A percentile compares a stretch with the other conserved stretches of the same genome.
phyloP scores from a whole-genome alignment of 2,888 invertebrate genomes.

The Microctonus brassicae region DNA sequence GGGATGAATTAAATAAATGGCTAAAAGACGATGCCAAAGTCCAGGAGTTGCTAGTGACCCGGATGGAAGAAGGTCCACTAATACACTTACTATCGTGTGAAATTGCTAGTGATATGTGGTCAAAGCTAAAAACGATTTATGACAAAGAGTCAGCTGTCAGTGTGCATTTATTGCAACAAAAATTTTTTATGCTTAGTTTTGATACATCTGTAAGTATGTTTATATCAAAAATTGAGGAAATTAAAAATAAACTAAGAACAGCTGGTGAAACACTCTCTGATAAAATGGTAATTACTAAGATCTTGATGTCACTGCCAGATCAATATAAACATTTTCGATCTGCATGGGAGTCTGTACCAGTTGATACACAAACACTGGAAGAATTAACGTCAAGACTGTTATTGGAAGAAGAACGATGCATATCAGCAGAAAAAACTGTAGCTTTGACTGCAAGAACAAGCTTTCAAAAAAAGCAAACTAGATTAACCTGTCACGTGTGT shows the following conservation, averaged over 20 bases:
- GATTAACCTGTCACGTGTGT: too few relatives aligned
- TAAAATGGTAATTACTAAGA: constrained; percentile 31
- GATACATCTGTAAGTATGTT: constrained; percentile 41
- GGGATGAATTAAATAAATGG: constrained; percentile 34
- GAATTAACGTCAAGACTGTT: constrained; percentile 27
- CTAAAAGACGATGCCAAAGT: constrained; percentile 44
- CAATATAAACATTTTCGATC: constrained; percentile 47
- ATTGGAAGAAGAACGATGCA: constrained; percentile 29
- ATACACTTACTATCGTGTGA: constrained; percentile 52
- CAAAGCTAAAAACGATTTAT: constrained; percentile 49
- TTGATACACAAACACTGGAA: constrained; percentile 19
- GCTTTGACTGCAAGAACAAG: too few relatives aligned
- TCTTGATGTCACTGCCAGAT: constrained; percentile 26
- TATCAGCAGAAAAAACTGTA: neutral
- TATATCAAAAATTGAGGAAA: constrained; percentile 44
- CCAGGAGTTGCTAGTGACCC: constrained; percentile 49
- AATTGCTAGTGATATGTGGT: constrained; percentile 54
- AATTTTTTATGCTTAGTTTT: constrained; percentile 38
- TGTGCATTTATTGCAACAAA: constrained; percentile 42
- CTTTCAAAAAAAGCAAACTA: too few relatives aligned
- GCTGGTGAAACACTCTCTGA: constrained; percentile 35
- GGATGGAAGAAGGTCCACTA: constrained; percentile 43
- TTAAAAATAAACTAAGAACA: constrained; percentile 26
- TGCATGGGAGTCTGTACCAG: constrained; percentile 39
- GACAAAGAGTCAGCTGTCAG: constrained; percentile 53